phyloP scores from a whole-genome alignment of 2,113 vertebrate species.

The Himantopus leucocephalus region DNA sequence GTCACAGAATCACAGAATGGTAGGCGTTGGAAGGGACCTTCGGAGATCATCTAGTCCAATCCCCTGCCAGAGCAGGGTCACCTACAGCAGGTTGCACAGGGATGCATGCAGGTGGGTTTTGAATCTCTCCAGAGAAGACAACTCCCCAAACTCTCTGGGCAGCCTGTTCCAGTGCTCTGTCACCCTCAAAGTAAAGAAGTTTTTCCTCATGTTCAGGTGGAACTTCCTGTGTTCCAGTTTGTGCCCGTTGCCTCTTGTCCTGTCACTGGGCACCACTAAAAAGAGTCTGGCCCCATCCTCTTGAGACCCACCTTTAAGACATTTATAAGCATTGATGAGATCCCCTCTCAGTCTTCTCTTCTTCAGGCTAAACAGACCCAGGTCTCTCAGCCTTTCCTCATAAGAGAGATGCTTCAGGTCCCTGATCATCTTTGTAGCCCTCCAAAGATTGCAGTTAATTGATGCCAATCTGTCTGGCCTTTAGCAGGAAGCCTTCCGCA shows the following conservation, averaged over 20 bases:
- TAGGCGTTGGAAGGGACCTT: neutral
- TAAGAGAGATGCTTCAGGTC: neutral
- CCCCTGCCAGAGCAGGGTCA: neutral
- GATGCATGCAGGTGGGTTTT: neutral
- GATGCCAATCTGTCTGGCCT: neutral
- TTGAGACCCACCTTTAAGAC: neutral
- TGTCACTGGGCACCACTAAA: neutral
- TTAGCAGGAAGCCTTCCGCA: neutral
- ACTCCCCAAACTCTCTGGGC: neutral
- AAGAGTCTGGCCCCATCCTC: neutral
- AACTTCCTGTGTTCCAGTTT: neutral
- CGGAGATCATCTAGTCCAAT: neutral
- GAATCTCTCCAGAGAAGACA: neutral
- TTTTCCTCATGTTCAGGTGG: neutral
- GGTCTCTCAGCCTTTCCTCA: neutral
- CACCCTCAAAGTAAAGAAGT: neutral
- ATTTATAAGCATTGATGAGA: neutral
- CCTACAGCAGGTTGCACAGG: neutral
- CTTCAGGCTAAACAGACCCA: neutral
- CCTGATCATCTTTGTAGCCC: neutral
- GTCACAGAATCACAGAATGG: neutral
- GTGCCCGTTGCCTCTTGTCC: neutral
- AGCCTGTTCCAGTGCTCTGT: neutral
- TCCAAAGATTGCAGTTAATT: neutral
- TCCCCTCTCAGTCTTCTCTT: neutral